Evolutionary conservation across 30 jellyfish, hydroid and myxozoan genomes (phyloP), one percentile per base, ranked within the genome.

Genomic region (Rhopilema esculentum): DNA sequence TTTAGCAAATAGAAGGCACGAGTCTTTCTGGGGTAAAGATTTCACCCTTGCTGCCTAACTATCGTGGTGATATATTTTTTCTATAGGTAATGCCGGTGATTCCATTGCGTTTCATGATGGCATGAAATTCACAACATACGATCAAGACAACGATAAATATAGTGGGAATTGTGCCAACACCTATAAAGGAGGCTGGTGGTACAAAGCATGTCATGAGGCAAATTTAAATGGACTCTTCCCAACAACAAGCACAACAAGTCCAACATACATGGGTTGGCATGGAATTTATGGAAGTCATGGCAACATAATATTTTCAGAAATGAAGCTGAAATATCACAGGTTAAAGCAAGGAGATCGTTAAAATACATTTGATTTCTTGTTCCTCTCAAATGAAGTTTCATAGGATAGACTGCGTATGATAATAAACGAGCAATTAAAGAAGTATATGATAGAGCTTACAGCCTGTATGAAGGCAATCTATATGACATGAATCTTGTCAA

Each of bases 151-250:
- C 62, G 96, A 88, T 23, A 12, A 6, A 0, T 1, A 8, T 0
- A 1, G 28, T 21, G 84, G 66, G 7, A 79, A 88, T 29, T 79
- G 91, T 22, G 96, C 96, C 23, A 1, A 21, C 31, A 8, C 24
- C 0, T 88, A 80, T 81, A 57, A 53, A 26, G 91, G 91, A 16
- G 96, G 72, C 4, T 88, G 96, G 96, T 88, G 96, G 96, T 32
- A 66, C 61, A 62, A 79, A 8, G 27, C 25, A 7, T 79, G 96
- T 48, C 91, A 78, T 30, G 1, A 24, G 28, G 64, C 78, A 32
- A 70, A 88, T 32, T 84, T 72, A 20, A 88, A 88, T 62, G 96
- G 96, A 17, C 12, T 70, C 22, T 88, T 32, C 72, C 95, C 90
- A 8, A 25, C 90, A 20, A 23, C 81, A 19, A 69, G 66, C 72